A percentile compares a stretch with the other conserved stretches of the same genome.
Evolutionary conservation across 2,797 vertebrate species (phyloP).

Genomic region (Xiphorhynchus erythropygius): DNA sequence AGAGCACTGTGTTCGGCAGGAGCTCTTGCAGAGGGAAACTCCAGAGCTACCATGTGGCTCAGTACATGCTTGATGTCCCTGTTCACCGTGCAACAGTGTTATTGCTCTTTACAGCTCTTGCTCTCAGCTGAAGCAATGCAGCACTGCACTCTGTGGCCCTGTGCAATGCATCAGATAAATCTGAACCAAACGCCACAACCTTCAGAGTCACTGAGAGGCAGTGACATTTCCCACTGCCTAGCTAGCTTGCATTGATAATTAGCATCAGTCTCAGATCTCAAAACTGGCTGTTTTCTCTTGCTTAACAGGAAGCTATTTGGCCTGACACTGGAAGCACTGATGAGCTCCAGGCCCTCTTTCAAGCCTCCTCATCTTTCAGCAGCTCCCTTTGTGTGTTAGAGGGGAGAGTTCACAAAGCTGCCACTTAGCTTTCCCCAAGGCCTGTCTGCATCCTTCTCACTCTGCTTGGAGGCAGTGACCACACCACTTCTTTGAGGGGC

Average conservation of each 20-base stretch:
- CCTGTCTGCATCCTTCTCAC: background rate
- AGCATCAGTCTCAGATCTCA: background rate
- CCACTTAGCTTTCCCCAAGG: background rate
- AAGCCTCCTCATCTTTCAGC: background rate
- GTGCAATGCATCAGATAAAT: background rate
- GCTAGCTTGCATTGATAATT: background rate
- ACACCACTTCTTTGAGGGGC: background rate
- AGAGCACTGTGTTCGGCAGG: background rate
- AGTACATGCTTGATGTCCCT: background rate
- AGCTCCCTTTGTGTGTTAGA: background rate
- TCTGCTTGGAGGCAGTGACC: background rate
- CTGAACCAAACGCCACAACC: background rate
- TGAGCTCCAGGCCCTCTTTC: background rate
- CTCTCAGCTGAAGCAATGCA: background rate
- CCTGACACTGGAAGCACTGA: background rate
- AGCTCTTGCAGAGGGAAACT: background rate
- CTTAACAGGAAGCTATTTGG: background rate
- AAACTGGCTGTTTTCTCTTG: background rate
- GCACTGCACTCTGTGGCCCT: background rate
- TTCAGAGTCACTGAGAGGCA: background rate
- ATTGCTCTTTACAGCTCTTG: background rate
- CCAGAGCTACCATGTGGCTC: background rate
- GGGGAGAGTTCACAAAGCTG: background rate
- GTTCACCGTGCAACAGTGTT: background rate
- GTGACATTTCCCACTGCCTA: background rate